Evolutionary conservation across 2,113 vertebrate genomes (phyloP), one percentile per base, ranked within the genome.

Genomic region (Scomber colias): DNA sequence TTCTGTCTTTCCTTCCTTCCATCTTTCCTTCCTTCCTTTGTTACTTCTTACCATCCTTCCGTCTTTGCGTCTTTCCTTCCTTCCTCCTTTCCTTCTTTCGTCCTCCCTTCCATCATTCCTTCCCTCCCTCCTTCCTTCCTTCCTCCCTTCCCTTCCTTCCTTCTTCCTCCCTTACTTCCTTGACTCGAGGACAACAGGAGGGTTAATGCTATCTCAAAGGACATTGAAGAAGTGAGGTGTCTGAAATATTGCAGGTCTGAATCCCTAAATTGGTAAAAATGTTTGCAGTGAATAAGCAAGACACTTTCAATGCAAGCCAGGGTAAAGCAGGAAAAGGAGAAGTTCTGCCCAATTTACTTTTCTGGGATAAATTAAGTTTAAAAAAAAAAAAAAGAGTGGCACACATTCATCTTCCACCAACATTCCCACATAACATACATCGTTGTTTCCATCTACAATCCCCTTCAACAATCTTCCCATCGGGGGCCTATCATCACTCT

Each of bases 401-500:
- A 64, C 51, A 19, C 63, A 21, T 17, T n/a, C 12, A 35, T 71
- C 57, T 24, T 50, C 27, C 24, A 48, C 53, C 57, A 53, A 27
- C 44, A 55, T 51, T 73, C 62, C 65, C 63, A 70, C 63, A 15
- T 50, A 76, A 72, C 79, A 72, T 64, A 60, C 7, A 31, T 66
- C 49, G 68, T 61, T 35, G 16, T 82, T 21, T 65, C 24, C 71
- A 46, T 71, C 60, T 51, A 24, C 56, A 30, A 51, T 51, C 50
- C 50, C 64, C 51, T 50, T 57, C 50, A 19, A 35, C 31, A 1
- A 35, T 63, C 64, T 83, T 85, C 89, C 77, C 83, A 60, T 68
- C 71, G 30, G 50, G 46, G 77, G 75, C 71, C 87, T 87, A 71
- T 80, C 88, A 96, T 96, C 94, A 94, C 91, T 96, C 96, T 96